These are phyloP conservation scores for Pterophyllum scalare DNA, from an alignment of 2,113 vertebrate species.

Conservation along the genomic window DNA sequence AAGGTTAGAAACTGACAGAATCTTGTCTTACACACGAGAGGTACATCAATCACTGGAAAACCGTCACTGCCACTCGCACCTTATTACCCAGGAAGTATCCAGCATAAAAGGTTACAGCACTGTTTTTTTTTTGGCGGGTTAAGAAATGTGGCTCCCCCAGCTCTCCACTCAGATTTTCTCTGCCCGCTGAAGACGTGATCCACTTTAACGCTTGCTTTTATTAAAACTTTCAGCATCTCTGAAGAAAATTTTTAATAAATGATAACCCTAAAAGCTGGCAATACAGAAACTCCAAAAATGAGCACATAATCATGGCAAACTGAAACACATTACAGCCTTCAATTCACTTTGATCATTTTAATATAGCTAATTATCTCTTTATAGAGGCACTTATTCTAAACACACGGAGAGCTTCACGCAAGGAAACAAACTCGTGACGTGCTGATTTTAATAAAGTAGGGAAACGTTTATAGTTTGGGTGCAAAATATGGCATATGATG, in stretches of 20 bases:
- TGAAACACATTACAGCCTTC: too few species aligned
- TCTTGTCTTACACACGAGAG: neutral
- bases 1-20: neutral
- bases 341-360: neutral
- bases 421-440: neutral
- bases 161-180: neutral
- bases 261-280: neutral
- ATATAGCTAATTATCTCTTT: neutral
- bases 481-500: neutral
- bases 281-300: neutral
- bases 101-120: neutral
- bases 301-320: neutral
- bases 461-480: neutral
- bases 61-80: neutral
- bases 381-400: neutral
- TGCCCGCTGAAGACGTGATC: neutral
- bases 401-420: neutral
- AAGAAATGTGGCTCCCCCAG: neutral
- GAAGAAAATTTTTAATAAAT: neutral
- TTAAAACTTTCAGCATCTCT: rapidly evolving
- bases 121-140: neutral
- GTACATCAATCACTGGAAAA: neutral
- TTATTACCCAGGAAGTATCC: neutral
- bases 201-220: neutral
- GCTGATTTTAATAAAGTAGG: neutral